Evolutionary conservation across 1,140 invertebrate species (phyloP).

Genomic region (Eubasilissa regina): DNA sequence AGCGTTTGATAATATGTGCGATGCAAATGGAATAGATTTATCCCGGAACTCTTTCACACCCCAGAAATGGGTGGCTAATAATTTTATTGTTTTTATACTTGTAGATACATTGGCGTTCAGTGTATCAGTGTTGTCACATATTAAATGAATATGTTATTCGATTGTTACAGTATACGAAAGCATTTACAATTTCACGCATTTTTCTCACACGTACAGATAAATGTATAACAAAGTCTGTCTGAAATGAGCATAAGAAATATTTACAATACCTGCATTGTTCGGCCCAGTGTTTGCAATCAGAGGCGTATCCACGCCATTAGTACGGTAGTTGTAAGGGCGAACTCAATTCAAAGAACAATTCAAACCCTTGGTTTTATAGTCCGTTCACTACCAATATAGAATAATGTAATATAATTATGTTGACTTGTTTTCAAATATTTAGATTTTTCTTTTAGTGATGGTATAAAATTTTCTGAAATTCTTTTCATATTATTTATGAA

Average conservation of each 20-base stretch:
- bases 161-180: neutral
- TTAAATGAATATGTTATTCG: neutral
- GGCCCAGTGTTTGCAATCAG: slow-evolving; percentile 28
- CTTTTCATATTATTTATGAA: no score
- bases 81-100: no score
- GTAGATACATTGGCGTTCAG: no score
- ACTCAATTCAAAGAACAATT: slow-evolving; percentile 28
- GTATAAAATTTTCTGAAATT: no score
- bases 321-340: slow-evolving; percentile 40
- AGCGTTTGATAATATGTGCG: no score
- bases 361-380: slow-evolving; percentile 22
- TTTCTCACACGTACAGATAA: neutral
- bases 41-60: no score
- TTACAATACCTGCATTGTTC: slow-evolving; percentile 39
- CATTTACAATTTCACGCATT: slow-evolving; percentile 34
- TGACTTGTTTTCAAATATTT: no score
- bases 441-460: no score
- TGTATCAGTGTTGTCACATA: neutral
- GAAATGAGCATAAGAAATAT: slow-evolving; percentile 16
- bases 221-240: neutral
- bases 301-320: slow-evolving; percentile 40
- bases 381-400: neutral
- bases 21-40: no score
- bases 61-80: no score
- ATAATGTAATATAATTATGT: no score